Evolutionary conservation across 1,140 invertebrate species (phyloP), one percentile per base, ranked within the genome.

Genomic region (Temnothorax longispinosus): DNA sequence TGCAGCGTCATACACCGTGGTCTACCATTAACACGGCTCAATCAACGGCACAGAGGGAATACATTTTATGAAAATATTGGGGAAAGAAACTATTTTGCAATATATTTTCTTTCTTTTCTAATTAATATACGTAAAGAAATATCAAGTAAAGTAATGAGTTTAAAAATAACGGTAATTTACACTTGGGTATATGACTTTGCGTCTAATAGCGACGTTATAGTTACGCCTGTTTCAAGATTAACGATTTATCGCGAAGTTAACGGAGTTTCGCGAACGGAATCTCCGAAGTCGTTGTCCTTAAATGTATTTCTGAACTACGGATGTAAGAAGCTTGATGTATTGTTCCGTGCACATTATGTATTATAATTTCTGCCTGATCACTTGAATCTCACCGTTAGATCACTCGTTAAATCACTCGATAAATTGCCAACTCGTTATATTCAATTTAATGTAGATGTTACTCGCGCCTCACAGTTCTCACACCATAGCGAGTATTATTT

Each of bases 361-460:
- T 80, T 85, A 44, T 85, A 52, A 80, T 78, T 80, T 85, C 75
- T 56, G 82, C 65, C 65, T 72, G 27, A 81, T 81, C 78, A 71
- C 65, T 72, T 81, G 65, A 71, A 72, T 72, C 64, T 81, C 54
- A 32, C 80, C 80, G 80, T 84, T 74, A 84, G 41, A 50, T 74
- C 69, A 27, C 52, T 69, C 69, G 80, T 84, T 74, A 84, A 41
- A 60, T 84, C 69, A 21, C 21, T 69, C 35, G 21, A 69, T 71
- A 67, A 81, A 69, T 71, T 44, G 77, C 47, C 47, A 69, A 32
- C 47, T 81, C 62, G 78, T 72, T 82, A 82, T 82, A 82, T 82
- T 72, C 67, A 82, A 74, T 50, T 84, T 84, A 75, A 60, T 54
- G 47, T 38, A 58, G 54, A 21, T 54, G 32, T 52, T 74, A 50